Conservation (phyloP, 2,797 vertebrate genomes). For the Melanotaenia nigrans region DNA sequence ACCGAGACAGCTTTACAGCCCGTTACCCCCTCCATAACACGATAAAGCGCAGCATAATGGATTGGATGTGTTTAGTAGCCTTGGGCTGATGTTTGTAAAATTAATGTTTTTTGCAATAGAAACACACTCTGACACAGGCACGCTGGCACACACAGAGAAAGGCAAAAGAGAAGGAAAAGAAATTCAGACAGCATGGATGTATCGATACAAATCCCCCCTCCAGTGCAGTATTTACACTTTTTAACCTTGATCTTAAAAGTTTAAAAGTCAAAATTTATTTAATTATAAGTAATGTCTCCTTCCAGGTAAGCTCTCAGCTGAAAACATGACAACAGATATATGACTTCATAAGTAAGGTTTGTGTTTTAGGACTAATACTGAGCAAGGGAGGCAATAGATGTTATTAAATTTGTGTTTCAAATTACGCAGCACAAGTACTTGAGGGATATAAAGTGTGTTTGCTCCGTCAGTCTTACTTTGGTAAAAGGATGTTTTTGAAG, state of each 20-base stretch:
- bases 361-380: constrained; percentile 40
- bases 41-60: constrained; percentile 84
- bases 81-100: constrained; percentile 85
- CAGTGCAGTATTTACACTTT: constrained; percentile 55
- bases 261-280: constrained; percentile 53
- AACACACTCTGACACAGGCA: constrained; percentile 65
- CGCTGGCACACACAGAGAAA: constrained; percentile 52
- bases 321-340: constrained; percentile 58
- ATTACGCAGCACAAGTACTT: constrained; percentile 49
- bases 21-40: constrained; percentile 81
- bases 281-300: constrained; percentile 40
- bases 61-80: constrained; percentile 86
- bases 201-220: constrained; percentile 65
- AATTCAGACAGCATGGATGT: constrained; percentile 58
- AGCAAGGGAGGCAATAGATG: constrained; percentile 44
- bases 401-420: constrained; percentile 69
- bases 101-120: constrained; percentile 83
- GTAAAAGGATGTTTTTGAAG: constrained; percentile 47
- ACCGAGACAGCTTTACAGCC: constrained; percentile 85
- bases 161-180: constrained; percentile 37
- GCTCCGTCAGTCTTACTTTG: constrained; percentile 43
- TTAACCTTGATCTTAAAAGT: constrained; percentile 50
- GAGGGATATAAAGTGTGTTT: constrained; percentile 49
- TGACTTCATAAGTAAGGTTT: constrained; percentile 64
- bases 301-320: constrained; percentile 42